Evolutionary conservation across 2,113 vertebrate species (phyloP).

Genomic region (Paramisgurnus dabryanus): DNA sequence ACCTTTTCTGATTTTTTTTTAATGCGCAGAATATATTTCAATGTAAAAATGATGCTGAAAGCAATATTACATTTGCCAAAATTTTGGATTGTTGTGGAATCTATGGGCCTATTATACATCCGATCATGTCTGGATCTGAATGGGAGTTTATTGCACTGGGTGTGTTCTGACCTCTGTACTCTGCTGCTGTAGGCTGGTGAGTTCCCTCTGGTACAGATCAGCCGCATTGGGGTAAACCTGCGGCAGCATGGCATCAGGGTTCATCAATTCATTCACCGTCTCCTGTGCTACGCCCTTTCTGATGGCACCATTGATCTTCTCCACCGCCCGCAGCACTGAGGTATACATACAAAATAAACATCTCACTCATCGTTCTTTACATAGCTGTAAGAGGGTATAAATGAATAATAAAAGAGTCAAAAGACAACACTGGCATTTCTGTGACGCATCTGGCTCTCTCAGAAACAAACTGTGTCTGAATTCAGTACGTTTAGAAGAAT

Average conservation of each 20-base stretch:
- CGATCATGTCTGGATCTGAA: neutral
- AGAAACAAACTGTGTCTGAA: neutral
- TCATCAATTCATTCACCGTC: conserved; percentile 89
- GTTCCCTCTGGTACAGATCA: conserved; percentile 90
- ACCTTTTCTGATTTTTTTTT: neutral
- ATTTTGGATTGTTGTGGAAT: no score
- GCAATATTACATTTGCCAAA: no score
- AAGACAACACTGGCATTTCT: neutral
- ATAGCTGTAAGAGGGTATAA: neutral
- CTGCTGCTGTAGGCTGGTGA: conserved; percentile 90
- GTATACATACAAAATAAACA: conserved; percentile 16
- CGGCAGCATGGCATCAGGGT: conserved; percentile 90
- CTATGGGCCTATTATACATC: no score
- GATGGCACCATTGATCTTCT: conserved; percentile 86
- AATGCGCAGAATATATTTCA: neutral
- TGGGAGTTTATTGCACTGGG: neutral
- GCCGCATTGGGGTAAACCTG: conserved; percentile 87
- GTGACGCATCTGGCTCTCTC: neutral
- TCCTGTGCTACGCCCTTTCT: conserved; percentile 80
- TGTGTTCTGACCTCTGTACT: conserved; percentile 79
- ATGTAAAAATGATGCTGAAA: no score
- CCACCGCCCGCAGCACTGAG: conserved; percentile 84
- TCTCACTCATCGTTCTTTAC: neutral
- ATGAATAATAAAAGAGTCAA: neutral
- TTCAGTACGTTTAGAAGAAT: neutral